Percentiles rank a stretch among this genome's conserved stretches.
phyloP scores from a whole-genome alignment of 2,797 vertebrate species.

The Geranospiza caerulescens region DNA sequence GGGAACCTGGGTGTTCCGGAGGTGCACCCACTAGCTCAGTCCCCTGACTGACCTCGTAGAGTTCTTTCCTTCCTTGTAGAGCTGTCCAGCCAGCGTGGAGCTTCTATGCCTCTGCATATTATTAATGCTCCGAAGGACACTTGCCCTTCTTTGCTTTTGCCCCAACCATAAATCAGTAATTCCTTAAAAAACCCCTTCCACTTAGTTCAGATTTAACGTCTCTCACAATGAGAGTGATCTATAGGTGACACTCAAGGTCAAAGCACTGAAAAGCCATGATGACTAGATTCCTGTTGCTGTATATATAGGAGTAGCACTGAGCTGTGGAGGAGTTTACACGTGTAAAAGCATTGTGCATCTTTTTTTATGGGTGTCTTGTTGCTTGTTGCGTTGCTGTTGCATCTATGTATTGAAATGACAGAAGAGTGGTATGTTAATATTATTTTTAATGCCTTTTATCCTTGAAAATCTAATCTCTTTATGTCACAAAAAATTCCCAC shows the following conservation, averaged over 20 bases:
- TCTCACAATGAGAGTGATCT: neutral
- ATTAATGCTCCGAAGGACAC: neutral
- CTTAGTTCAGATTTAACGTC: neutral
- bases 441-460: neutral
- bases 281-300: neutral
- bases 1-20: neutral
- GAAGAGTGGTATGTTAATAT: neutral
- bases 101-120: neutral
- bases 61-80: neutral
- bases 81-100: neutral
- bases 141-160: neutral
- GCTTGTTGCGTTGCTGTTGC: neutral
- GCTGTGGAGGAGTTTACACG: neutral
- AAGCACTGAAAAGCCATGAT: neutral
- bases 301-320: neutral
- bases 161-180: neutral
- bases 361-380: neutral
- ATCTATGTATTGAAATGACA: neutral
- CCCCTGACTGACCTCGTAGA: neutral
- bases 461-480: neutral
- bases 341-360: neutral
- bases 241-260: neutral
- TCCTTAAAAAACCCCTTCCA: fast-evolving
- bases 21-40: no score
- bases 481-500: neutral